Evolutionary conservation across 53 echinoderm and acorn worm genomes (phyloP), one percentile per base, ranked within the genome.

Genomic region (Henricia sp.): DNA sequence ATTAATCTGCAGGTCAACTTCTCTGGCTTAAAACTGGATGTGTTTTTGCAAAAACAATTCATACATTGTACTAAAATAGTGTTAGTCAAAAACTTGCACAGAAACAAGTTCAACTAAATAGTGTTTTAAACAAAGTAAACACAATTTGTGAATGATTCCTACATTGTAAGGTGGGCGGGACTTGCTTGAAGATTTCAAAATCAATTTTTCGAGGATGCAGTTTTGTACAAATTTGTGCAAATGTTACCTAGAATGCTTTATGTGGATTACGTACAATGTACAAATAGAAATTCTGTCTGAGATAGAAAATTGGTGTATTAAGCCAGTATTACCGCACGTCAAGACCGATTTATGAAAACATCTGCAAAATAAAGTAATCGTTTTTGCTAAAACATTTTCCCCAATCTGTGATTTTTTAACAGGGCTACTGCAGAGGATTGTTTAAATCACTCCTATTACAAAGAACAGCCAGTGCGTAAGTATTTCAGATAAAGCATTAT

Each of bases 401-500:
- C 29, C 29, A 21, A 63, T 28, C 10, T 50, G 16, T n/a, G 24
- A 19, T 48, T 50, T 33, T 73, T 12, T 32, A 28, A 39, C 72
- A 96, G 97, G 74, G 97, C 92, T 14, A 90, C 94, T 53, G 94
- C 94, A 34, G 92, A 90, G 68, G 97, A 96, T 56, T 92, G 94
- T 48, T 57, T 94, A 26, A 71, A 92, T 46, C 92, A 83, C 54
- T 89, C 91, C 3, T 96, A 96, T 46, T 96, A 94, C 72, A 94
- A 86, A 67, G 97, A 96, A 68, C 94, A 85, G 33, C 97, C 97
- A 68, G 44, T 96, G 38, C 97, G 97, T 96, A 89, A 96, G 97
- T 96, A n/a, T 43, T 54, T 82, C 1, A 46, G 6, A 6, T 62
- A 10, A 5, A 62, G 6, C 4, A 62, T 62, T 3, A 4, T 3